Evolutionary conservation across 2,113 vertebrate species (phyloP).

Genomic region (Eonycteris spelaea): DNA sequence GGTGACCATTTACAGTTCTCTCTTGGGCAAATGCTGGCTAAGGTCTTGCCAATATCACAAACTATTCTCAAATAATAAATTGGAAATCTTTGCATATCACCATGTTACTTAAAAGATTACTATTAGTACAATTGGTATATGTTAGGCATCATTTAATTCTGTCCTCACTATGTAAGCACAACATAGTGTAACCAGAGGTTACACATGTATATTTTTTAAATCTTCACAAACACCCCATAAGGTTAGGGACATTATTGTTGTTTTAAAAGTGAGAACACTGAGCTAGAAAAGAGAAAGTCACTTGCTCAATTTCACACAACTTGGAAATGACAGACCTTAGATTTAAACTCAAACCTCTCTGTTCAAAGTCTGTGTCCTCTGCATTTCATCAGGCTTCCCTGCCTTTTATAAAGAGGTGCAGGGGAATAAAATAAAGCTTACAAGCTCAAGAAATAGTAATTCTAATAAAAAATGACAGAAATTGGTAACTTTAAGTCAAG

Average conservation of each 20-base stretch:
- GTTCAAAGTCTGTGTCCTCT: not conserved
- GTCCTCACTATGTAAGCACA: not conserved
- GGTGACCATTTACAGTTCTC: not conserved
- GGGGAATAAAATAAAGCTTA: not conserved
- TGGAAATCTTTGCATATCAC: not conserved
- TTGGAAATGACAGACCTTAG: not conserved
- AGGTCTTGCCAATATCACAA: not conserved
- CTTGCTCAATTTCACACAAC: not conserved
- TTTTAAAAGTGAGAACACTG: not conserved
- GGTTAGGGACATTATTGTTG: not conserved
- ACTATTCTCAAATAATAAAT: not conserved
- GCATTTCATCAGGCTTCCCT: too few species aligned
- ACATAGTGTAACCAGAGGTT: rapidly evolving
- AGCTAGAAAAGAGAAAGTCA: not conserved
- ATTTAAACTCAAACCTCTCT: not conserved
- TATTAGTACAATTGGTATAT: too few species aligned
- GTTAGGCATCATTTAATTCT: not conserved
- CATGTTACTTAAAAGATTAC: not conserved
- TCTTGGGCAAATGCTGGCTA: not conserved
- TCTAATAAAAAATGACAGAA: not conserved
- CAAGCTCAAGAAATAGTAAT: not conserved
- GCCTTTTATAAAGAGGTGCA: too few species aligned
- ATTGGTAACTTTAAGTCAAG: too few species aligned
- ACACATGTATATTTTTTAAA: not conserved
- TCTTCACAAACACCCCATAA: not conserved